Conservation (phyloP, 2,113 vertebrate genomes). For the Saguinus imperator region DNA sequence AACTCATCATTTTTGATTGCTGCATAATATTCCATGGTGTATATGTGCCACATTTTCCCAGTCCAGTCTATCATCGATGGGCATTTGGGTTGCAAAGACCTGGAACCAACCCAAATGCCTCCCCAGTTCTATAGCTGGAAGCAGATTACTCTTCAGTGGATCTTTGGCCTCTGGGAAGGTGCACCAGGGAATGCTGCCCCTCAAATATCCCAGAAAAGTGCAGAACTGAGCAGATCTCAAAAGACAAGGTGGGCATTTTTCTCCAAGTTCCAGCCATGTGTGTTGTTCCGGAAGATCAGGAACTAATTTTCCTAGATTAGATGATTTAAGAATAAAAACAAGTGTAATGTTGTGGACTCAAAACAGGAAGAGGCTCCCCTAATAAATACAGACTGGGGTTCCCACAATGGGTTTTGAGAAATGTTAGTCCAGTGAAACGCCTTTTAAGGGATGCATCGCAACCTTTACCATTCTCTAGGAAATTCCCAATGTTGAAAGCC, state of each 20-base stretch:
- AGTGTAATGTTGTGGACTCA: neutral
- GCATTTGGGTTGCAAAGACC: no score
- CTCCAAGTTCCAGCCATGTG: neutral
- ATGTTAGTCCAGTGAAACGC: neutral
- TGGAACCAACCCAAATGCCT: no score
- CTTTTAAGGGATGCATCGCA: neutral
- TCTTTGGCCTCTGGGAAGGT: neutral
- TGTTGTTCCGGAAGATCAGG: neutral
- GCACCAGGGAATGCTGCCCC: neutral
- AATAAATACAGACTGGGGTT: neutral
- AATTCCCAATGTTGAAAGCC: neutral
- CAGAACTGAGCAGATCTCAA: neutral
- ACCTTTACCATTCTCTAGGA: neutral
- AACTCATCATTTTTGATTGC: no score
- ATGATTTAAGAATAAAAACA: neutral
- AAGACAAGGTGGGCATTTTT: neutral
- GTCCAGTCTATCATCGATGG: no score
- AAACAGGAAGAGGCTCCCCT: neutral
- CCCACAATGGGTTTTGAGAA: neutral
- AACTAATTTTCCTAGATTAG: neutral
- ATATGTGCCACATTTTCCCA: no score
- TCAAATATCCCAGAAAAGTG: neutral
- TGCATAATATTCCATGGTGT: no score
- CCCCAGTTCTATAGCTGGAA: neutral
- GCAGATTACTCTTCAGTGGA: neutral